Conservation (phyloP, 2,113 vertebrate genomes). For the Clarias gariepinus region DNA sequence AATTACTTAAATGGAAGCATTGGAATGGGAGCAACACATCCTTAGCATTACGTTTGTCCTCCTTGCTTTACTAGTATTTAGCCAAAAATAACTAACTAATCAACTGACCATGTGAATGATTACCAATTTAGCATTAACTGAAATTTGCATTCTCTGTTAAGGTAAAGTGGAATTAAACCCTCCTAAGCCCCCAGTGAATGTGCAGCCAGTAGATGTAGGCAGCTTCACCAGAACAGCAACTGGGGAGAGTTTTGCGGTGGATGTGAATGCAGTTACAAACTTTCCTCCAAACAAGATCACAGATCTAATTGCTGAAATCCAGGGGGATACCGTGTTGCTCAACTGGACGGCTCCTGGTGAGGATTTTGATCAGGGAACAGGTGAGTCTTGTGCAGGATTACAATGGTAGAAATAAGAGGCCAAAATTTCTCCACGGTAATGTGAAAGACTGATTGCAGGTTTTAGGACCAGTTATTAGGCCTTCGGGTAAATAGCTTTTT, state of each 20-base stretch:
- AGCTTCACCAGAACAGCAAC: conserved; percentile 62
- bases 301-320: conserved; percentile 14
- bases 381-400: conserved; percentile 42
- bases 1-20: no score
- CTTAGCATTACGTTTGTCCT: no score
- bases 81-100: no score
- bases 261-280: conserved; percentile 10
- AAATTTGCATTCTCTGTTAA: conserved; percentile 35
- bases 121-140: no score
- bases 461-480: no score
- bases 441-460: no score
- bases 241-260: conserved; percentile 60
- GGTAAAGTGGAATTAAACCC: conserved; percentile 68
- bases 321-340: conserved; percentile 58
- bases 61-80: no score
- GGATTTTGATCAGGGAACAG: conserved; percentile 66
- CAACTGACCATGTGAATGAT: no score
- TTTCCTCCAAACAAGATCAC: conserved; percentile 70
- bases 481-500: no score
- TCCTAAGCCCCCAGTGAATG: conserved; percentile 48
- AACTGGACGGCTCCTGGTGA: conserved; percentile 70
- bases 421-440: no score
- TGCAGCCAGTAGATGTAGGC: conserved; percentile 45
- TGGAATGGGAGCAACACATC: no score
- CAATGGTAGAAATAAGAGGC: background rate